Evolutionary conservation across 2,113 vertebrate species (phyloP), one percentile per base, ranked within the genome.

Genomic region (Athene cunicularia): DNA sequence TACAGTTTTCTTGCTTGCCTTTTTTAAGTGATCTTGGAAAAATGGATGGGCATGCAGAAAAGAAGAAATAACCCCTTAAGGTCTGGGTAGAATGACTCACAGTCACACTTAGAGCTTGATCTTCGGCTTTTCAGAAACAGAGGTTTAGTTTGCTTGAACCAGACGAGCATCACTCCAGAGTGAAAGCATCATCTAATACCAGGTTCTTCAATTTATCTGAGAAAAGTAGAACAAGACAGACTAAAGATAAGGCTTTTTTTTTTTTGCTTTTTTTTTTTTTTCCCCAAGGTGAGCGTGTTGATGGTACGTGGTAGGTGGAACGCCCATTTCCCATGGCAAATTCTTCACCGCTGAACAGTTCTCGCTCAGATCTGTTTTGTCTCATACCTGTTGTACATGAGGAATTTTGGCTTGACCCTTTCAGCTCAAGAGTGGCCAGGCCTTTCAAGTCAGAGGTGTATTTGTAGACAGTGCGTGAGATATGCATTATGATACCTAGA

Each of bases 401-500:
- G 15, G n/a, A 88, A 45, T 67, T 90, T 82, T 24, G n/a, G 21
- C 6, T 27, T 88, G 43, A 59, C 32, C 43, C 37, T 82, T 82
- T 52, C 27, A 50, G 26, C 43, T 92, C 32, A 11, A 11, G 58
- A 80, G 43, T 49, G 8, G 23, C 20, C 68, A 60, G 43, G 20
- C 24, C 50, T 74, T 24, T n/a, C 2, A 3, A 64, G 43, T 79
- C 32, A 81, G 59, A 58, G 22, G 8, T 47, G 4, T 60, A 17
- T 75, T 92, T 88, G 30, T 72, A 39, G 55, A 60, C 47, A 24
- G 82, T 16, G 5, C 4, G 0, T 55, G 56, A 81, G 37, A 50
- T 9, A 13, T 19, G 12, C 23, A 6, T 28, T 59, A 8, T 0
- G 0, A 15, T 35, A 76, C 20, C 19, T 12, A 35, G 8, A 7